phyloP scores from a whole-genome alignment of 1,140 invertebrate species.

The Globodera ellingtonae region DNA sequence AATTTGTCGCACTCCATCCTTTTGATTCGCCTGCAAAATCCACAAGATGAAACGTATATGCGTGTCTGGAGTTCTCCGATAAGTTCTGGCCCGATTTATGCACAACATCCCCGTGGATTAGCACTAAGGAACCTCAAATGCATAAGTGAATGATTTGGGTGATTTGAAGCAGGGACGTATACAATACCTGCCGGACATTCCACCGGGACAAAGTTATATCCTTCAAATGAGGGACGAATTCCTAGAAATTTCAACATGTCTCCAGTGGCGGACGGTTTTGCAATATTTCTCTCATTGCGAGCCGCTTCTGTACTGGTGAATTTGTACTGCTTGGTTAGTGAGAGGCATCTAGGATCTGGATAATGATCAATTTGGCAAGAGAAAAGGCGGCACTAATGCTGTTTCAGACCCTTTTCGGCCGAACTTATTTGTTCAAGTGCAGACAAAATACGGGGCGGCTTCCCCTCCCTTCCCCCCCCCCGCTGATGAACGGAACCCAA shows the following conservation, averaged over 20 bases:
- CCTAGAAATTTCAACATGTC: constrained; percentile 69
- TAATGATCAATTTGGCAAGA: too few relatives aligned
- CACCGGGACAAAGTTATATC: constrained; percentile 77
- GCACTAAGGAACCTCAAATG: constrained; percentile 77
- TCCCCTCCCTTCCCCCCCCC: neutral
- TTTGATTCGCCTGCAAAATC: constrained; percentile 70
- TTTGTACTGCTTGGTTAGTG: constrained; percentile 19
- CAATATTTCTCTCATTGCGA: constrained; percentile 3
- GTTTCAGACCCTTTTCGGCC: too few relatives aligned
- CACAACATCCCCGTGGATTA: constrained; percentile 89
- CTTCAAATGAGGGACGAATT: constrained; percentile 75
- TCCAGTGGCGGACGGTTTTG: constrained; percentile 62
- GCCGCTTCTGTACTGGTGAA: constrained; percentile 22
- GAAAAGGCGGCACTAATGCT: too few relatives aligned
- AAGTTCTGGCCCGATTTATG: constrained; percentile 86
- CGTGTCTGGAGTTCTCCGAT: constrained; percentile 81
- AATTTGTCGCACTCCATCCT: constrained; percentile 36
- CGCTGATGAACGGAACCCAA: too few relatives aligned
- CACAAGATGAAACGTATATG: constrained; percentile 91
- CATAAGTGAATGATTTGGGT: constrained; percentile 25
- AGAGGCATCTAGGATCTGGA: constrained; percentile 1
- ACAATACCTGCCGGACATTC: constrained; percentile 77
- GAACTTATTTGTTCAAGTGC: too few relatives aligned
- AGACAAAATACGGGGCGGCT: neutral
- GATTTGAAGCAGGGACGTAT: constrained; percentile 15